Percentiles rank a stretch among this genome's conserved stretches.
Evolutionary conservation across 2,797 vertebrate species (phyloP).

Genomic region (Hoplostethus atlanticus): DNA sequence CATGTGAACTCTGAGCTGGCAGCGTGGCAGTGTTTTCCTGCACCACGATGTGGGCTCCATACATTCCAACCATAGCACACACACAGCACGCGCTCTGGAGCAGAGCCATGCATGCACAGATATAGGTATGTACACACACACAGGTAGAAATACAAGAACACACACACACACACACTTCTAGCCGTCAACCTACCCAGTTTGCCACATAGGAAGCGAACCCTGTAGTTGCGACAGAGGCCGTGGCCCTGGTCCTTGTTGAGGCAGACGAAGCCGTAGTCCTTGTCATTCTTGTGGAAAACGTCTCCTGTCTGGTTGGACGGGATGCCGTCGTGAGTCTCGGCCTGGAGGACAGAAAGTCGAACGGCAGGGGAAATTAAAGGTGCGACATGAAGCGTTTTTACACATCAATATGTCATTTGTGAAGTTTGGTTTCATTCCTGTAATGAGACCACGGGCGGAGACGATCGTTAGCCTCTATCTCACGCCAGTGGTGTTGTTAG

Average conservation of each 20-base stretch:
- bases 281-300: slow-evolving; percentile 89
- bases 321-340: slow-evolving; percentile 85
- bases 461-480: too few species aligned
- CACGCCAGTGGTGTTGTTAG: too few species aligned
- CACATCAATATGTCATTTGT: background rate
- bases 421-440: background rate
- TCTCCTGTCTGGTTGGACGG: slow-evolving; percentile 86
- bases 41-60: background rate
- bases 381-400: too few species aligned
- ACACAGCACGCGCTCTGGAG: background rate
- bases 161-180: background rate
- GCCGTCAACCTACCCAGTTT: slow-evolving; percentile 87
- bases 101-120: background rate
- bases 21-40: slow-evolving; percentile 3
- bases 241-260: slow-evolving; percentile 87
- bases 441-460: too few species aligned
- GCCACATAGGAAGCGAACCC: slow-evolving; percentile 94
- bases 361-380: background rate
- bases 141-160: background rate
- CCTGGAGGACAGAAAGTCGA: slow-evolving; percentile 76
- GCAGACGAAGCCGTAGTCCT: slow-evolving; percentile 92
- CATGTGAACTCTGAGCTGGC: background rate
- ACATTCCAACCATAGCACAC: slow-evolving; percentile 10
- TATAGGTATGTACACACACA: background rate
- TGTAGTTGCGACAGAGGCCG: slow-evolving; percentile 89